Conservation (phyloP, 2,113 vertebrate species). For the Paradoxurus hermaphroditus region DNA sequence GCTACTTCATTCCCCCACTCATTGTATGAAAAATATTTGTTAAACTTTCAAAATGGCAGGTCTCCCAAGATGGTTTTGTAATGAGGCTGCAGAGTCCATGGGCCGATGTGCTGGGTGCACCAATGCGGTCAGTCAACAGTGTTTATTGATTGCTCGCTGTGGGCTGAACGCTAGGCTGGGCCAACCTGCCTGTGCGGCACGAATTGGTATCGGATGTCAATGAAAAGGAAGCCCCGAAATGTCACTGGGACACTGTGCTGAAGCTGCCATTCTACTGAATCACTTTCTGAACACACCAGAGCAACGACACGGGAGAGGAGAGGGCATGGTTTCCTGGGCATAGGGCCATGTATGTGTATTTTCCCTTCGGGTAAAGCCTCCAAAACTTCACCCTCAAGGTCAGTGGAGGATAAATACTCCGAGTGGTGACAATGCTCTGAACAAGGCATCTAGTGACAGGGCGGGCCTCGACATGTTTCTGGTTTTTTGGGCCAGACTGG, state of each 20-base stretch:
- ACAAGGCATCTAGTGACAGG: accelerated
- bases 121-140: conserved; percentile 58
- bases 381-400: background rate
- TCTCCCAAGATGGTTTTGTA: conserved; percentile 47
- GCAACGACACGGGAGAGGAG: background rate
- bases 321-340: background rate
- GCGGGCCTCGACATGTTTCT: background rate
- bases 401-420: background rate
- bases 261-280: background rate
- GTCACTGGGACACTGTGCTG: conserved; percentile 1
- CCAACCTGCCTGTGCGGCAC: background rate
- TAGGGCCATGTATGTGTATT: background rate
- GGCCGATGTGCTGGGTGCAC: conserved; percentile 41
- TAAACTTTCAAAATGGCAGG: conserved; percentile 72
- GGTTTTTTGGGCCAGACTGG: background rate
- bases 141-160: conserved; percentile 62
- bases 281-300: background rate
- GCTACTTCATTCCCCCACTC: conserved; percentile 40
- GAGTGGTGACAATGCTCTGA: background rate
- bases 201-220: conserved; percentile 53
- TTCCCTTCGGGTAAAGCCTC: background rate
- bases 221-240: conserved; percentile 51
- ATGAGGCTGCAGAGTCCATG: conserved; percentile 17
- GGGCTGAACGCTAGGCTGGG: background rate
- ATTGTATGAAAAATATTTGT: conserved; percentile 68